Base-by-base conservation (phyloP, 2,797 vertebrate genomes). In the Anableps anableps region DNA sequence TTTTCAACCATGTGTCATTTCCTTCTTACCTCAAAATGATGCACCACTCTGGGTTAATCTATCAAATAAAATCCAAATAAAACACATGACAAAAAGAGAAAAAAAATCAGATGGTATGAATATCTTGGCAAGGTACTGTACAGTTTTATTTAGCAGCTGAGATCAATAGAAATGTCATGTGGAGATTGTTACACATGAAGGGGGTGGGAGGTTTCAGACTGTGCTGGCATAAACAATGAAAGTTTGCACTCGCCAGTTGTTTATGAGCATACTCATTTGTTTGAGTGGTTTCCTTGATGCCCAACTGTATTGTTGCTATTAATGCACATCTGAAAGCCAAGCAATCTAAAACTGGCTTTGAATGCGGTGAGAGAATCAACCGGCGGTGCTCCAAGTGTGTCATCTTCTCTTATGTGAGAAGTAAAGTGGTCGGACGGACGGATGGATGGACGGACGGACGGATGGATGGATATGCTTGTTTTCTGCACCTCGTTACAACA, bases 401-500 rank as follows among this genome's bases (percentile, higher is more conserved):
- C 92, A 92, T 91, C 86, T 74, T 74, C 78, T 86, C 91, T 88
- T 88, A 72, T 38, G 88, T 92, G 90, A 88, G 81, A 85, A 91
- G 19, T 77, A 31, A 87, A 90, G 62, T 26, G 83, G 82, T 89
- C 79, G 85, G 88, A 90, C 86, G 89, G 85, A 80, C 77, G 43
- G 88, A 89, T 38, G 26, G 62, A 77, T 26, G 84, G 83, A 91
- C 26, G 58, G 58, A 76, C 23, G 17, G 60, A 91, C 89, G 88
- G 83, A 89, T 83, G 86, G 85, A 85, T 91, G 77, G 84, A 89
- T 87, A 86, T 71, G 79, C 89, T 92, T 91, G 92, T 92, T 92
- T 92, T 89, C 92, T 89, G 88, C 89, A 88, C 90, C 89, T 91
- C 75, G 83, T 91, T 92, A 90, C 92, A 91, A 89, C 82, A 34